Conservation (phyloP, 1,140 invertebrate species). For the Maniola jurtina region DNA sequence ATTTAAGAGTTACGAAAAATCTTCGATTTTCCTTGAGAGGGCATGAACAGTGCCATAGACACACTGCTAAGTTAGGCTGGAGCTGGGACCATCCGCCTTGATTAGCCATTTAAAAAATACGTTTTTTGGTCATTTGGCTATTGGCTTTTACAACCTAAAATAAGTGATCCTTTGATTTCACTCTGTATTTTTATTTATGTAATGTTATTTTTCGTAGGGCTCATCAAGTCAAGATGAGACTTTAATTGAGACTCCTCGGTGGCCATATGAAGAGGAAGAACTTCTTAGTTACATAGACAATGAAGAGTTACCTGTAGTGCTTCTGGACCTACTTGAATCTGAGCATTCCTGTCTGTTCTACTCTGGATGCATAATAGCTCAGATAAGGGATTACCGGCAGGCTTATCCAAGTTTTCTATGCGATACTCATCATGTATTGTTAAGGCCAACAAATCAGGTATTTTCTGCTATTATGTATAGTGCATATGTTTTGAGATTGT, state of each 20-base stretch:
- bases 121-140: no score
- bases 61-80: no score
- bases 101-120: no score
- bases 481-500: no score
- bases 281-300: conserved; percentile 89
- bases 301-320: conserved; percentile 91
- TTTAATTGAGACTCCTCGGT: conserved; percentile 85
- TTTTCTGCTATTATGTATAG: neutral
- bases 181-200: neutral
- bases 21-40: no score
- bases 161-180: no score
- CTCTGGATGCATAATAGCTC: conserved; percentile 93
- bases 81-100: no score
- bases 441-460: conserved; percentile 91
- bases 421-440: conserved; percentile 91
- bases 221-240: conserved; percentile 79
- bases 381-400: conserved; percentile 93
- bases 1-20: no score
- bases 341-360: conserved; percentile 92
- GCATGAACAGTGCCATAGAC: no score
- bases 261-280: conserved; percentile 89
- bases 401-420: conserved; percentile 84
- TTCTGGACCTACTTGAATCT: conserved; percentile 90
- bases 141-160: no score
- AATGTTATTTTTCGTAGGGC: conserved; percentile 37